Base-by-base conservation (phyloP, 2,797 vertebrate genomes). In the Mus spretus region DNA sequence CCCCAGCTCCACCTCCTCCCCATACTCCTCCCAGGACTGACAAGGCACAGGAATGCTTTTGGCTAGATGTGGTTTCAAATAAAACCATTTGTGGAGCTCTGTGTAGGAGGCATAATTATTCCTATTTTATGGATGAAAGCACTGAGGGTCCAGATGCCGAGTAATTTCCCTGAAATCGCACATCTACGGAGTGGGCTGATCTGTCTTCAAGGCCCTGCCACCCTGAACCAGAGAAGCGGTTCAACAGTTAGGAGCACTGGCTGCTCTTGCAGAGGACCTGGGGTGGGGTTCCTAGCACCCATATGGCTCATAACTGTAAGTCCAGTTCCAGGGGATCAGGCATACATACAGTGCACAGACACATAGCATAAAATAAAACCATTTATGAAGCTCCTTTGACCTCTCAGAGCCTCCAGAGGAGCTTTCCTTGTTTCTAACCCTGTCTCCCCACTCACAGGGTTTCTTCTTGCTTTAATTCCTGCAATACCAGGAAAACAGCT, bases 151-250 rank as follows among this genome's bases (percentile, higher is more conserved):
- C 55, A 94, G 90, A 83, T 82, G 57, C 86, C 26, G 65, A 85
- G 89, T 87, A 31, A 97, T 80, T 93, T 94, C 37, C 37, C 81
- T 28, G 22, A 86, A 67, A 50, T 57, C 70, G 47, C 78, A 85
- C 17, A 81, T 87, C 65, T 83, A 17, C 55, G 57, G 75, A 75
- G 24, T 31, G 34, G 37, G 53, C 44, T 59, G 72, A 63, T 90
- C 57, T 34, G 37, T 55, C 53, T 91, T 34, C 47, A 87, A 82
- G 90, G 40, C 15, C 40, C 80, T 78, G 87, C 75, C 34, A 44
- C 91, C 13, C 6, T 70, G 63, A 86, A 70, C 40, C 61, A 26
- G 50, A 72, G 22, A 37, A 6, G 67, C 19, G 44, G 11, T 3
- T 55, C 84, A 50, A 10, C 11, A 22, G 19, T 47, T n/a, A n/a